Evolutionary conservation across 2,797 vertebrate genomes (phyloP).

Genomic region (Hoplostethus mediterraneus): DNA sequence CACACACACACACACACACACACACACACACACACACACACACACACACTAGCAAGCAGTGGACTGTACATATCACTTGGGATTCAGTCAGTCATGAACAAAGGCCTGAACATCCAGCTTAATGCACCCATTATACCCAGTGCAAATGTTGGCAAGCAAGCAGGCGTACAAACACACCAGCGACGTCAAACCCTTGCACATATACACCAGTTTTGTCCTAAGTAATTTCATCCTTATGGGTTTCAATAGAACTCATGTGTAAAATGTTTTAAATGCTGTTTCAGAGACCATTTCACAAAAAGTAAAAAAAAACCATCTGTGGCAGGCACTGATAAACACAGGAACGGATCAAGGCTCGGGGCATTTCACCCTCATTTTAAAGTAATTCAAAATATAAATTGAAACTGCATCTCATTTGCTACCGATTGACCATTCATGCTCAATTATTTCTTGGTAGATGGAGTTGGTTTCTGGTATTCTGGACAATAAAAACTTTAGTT

Average conservation of each 20-base stretch:
- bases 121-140: neutral
- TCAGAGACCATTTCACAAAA: neutral
- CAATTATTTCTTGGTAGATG: neutral
- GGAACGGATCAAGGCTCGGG: neutral
- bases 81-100: neutral
- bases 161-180: neutral
- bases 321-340: neutral
- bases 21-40: too few species aligned
- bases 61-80: neutral
- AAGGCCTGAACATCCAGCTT: neutral
- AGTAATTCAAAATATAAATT: too few species aligned
- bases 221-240: too few species aligned
- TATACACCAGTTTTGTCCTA: neutral
- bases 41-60: neutral
- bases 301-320: neutral
- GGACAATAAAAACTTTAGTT: neutral
- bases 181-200: neutral
- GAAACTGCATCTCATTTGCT: too few species aligned
- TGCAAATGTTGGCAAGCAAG: conserved; percentile 4
- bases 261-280: neutral
- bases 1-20: neutral
- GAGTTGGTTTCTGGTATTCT: neutral
- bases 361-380: neutral
- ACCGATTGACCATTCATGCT: too few species aligned
- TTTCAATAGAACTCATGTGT: too few species aligned